Conservation (phyloP, 2,113 vertebrate species). For the Passer domesticus region DNA sequence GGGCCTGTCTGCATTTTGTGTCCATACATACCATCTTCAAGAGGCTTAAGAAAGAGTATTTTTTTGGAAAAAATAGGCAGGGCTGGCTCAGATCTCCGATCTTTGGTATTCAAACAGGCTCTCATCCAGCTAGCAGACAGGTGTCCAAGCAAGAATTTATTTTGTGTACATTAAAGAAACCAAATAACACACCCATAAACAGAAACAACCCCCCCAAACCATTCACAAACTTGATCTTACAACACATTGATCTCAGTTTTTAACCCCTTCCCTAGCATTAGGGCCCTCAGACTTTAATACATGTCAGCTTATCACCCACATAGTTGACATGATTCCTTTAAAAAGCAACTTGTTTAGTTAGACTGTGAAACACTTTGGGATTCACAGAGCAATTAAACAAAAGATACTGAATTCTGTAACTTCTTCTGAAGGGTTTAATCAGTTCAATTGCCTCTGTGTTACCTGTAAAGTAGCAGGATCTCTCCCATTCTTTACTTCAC, state of each 20-base stretch:
- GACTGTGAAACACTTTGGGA: not conserved
- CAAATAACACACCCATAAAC: not conserved
- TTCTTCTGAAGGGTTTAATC: not conserved
- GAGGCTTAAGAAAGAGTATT: not conserved
- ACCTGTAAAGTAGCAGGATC: slow-evolving; percentile 79
- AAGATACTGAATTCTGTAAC: not conserved
- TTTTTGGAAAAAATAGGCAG: not conserved
- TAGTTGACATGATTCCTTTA: not conserved
- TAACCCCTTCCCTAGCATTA: not conserved
- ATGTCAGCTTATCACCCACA: not conserved
- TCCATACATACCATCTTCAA: not conserved
- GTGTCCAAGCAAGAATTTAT: not conserved
- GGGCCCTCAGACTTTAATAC: not conserved
- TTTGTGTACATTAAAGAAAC: not conserved
- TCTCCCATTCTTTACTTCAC: slow-evolving; percentile 63
- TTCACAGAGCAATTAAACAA: not conserved
- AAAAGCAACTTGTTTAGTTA: not conserved
- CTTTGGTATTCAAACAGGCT: not conserved
- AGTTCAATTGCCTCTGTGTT: not conserved
- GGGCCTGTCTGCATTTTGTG: not conserved
- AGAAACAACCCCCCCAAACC: not conserved
- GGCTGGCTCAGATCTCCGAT: not conserved
- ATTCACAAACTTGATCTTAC: not conserved
- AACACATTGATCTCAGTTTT: not conserved
- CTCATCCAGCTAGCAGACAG: not conserved